Evolutionary conservation across 2,888 invertebrate species (phyloP).

Genomic region (Tetranychus piercei): DNA sequence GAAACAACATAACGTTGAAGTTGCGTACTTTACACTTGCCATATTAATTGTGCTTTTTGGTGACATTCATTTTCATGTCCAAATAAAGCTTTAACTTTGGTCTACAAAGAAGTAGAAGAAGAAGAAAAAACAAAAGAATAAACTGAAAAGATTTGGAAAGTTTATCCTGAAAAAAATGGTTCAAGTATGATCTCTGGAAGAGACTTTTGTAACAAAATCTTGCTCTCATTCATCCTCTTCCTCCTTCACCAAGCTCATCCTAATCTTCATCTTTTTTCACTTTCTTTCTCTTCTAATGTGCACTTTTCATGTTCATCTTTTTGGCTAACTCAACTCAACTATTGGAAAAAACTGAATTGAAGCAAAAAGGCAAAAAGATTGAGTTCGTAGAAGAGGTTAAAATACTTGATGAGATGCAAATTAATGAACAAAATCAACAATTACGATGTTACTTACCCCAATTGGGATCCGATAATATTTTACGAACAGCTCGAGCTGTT

Average conservation of each 20-base stretch:
- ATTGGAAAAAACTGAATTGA: too few relatives aligned
- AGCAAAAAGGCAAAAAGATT: too few relatives aligned
- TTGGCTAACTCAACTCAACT: not conserved
- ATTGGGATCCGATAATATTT: conserved; percentile 18
- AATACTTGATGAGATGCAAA: not conserved
- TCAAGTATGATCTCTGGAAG: conserved; percentile 1
- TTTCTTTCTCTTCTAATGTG: conserved; percentile 11
- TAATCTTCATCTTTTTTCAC: conserved; percentile 12
- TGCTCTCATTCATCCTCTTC: not conserved
- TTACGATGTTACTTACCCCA: conserved; percentile 21
- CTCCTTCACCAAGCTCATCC: not conserved
- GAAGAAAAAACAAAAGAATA: not conserved
- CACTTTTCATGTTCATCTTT: not conserved
- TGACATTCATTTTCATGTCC: too few relatives aligned
- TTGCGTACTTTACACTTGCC: too few relatives aligned
- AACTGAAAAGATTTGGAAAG: not conserved
- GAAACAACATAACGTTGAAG: too few relatives aligned
- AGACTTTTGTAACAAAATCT: not conserved
- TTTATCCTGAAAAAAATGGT: not conserved
- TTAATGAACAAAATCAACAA: not conserved
- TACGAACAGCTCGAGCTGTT: conserved; percentile 20
- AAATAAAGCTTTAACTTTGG: too few relatives aligned
- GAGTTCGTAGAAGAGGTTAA: not conserved
- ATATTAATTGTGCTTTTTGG: too few relatives aligned
- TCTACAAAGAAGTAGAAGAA: too few relatives aligned